These are phyloP conservation scores for Monochamus alternatus DNA, from an alignment of 2,888 invertebrate species.

Conservation along the genomic window DNA sequence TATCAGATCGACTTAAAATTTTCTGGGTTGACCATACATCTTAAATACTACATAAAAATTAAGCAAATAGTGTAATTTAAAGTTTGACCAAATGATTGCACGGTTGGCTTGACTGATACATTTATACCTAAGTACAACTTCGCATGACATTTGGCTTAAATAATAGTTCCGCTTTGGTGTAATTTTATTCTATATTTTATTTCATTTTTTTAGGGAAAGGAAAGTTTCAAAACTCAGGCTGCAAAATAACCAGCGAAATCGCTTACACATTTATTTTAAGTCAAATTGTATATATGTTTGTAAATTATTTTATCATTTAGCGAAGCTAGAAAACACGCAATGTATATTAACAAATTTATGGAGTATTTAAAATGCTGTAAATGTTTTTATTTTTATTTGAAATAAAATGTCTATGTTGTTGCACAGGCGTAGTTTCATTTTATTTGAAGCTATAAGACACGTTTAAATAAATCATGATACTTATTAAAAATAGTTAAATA, in stretches of 20 bases:
- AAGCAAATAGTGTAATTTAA: too few species aligned
- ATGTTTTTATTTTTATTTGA: conserved; percentile 20
- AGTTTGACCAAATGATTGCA: too few species aligned
- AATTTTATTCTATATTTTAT: not conserved
- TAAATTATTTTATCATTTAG: conserved; percentile 32
- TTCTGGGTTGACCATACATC: too few species aligned
- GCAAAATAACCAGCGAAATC: conserved; percentile 29
- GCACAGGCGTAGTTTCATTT: not conserved
- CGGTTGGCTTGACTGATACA: too few species aligned
- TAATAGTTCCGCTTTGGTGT: too few species aligned
- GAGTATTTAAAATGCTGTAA: conserved; percentile 10
- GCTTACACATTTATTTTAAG: conserved; percentile 19
- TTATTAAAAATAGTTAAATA: too few species aligned
- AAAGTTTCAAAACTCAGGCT: conserved; percentile 50
- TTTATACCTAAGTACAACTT: too few species aligned
- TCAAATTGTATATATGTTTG: conserved; percentile 35
- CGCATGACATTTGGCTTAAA: too few species aligned
- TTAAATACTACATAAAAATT: too few species aligned
- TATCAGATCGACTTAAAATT: too few species aligned
- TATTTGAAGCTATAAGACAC: not conserved
- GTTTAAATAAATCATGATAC: too few species aligned
- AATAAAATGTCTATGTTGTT: conserved; percentile 2
- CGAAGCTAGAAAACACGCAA: not conserved
- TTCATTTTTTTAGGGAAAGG: conserved; percentile 56
- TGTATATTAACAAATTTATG: conserved; percentile 5